Conservation (phyloP, 2,888 invertebrate genomes). For the Hirudinaria manillensis region DNA sequence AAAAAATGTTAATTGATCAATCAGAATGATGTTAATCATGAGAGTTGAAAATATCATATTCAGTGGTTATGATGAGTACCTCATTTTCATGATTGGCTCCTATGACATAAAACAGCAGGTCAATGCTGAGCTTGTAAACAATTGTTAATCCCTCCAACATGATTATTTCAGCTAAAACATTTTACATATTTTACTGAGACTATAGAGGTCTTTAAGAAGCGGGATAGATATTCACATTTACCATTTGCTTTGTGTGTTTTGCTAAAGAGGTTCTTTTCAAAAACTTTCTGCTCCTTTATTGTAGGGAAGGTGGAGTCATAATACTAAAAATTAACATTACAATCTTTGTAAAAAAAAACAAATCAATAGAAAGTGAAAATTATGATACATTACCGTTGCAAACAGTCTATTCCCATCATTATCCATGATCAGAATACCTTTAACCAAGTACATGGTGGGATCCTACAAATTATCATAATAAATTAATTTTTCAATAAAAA, state of each 20-base stretch:
- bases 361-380: neutral
- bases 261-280: constrained; percentile 92
- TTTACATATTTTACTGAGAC: neutral
- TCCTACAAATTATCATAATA: constrained; percentile 61
- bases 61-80: constrained; percentile 51
- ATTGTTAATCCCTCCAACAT: constrained; percentile 96
- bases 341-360: neutral
- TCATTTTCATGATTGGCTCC: constrained; percentile 96
- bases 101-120: constrained; percentile 97
- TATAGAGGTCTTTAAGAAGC: neutral
- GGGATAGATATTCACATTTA: constrained; percentile 42
- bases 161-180: constrained; percentile 74
- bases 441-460: constrained; percentile 86
- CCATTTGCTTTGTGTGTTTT: constrained; percentile 91
- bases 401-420: constrained; percentile 93
- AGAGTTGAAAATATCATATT: neutral
- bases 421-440: constrained; percentile 93
- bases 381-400: constrained; percentile 65
- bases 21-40: neutral
- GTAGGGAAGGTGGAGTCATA: constrained; percentile 84
- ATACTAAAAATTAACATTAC: constrained; percentile 59
- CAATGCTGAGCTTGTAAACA: constrained; percentile 94
- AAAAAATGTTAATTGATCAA: neutral
- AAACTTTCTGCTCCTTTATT: constrained; percentile 87
- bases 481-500: neutral